Evolutionary conservation across 2,797 vertebrate species (phyloP), one percentile per base, ranked within the genome.

Genomic region (Neolamprologus multifasciatus): DNA sequence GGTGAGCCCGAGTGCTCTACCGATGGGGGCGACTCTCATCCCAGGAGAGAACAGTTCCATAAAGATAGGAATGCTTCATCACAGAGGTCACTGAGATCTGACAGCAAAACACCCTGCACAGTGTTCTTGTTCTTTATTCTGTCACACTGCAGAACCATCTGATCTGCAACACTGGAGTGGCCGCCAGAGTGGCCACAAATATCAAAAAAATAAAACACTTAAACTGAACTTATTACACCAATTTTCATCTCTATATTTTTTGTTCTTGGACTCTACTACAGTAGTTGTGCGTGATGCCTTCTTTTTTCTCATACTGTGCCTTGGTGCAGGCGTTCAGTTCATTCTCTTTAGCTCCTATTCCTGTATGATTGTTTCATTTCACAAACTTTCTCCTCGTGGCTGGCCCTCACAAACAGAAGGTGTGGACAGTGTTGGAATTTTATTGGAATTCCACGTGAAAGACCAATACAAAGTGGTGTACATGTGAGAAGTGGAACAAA

Each of bases 401-500:
- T 62, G 29, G 16, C 16, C 16, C 1, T 64, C 59, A 36, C 17
- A 64, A n/a, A 69, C n/a, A 67, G 0, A 67, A 21, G 62, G 11
- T 67, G 33, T 67, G 62, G 33, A 67, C 62, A 69, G 36, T 40
- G 3, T 9, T 23, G 19, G 23, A 55, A 55, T 55, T 16, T 29
- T 55, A 55, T 55, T 55, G 23, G 8, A 57, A 57, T 57, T 57
- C 8, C 23, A 29, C 0, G 0, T 57, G 23, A 57, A 57, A 9
- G 23, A 16, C 23, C 23, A 55, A 55, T 0, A 55, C 23, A 55
- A 55, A 16, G 54, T 55, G 3, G 54, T 55, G 54, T 0, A 26
- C 23, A 55, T 0, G 1, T 55, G 54, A 55, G 13, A 55, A 55
- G 0, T 55, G 13, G 54, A 55, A 55, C 0, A 0, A 9, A 55